A percentile compares a stretch with the other conserved stretches of the same genome.
Evolutionary conservation across 2,113 vertebrate genomes (phyloP).

Genomic region (Oenanthe melanoleuca): DNA sequence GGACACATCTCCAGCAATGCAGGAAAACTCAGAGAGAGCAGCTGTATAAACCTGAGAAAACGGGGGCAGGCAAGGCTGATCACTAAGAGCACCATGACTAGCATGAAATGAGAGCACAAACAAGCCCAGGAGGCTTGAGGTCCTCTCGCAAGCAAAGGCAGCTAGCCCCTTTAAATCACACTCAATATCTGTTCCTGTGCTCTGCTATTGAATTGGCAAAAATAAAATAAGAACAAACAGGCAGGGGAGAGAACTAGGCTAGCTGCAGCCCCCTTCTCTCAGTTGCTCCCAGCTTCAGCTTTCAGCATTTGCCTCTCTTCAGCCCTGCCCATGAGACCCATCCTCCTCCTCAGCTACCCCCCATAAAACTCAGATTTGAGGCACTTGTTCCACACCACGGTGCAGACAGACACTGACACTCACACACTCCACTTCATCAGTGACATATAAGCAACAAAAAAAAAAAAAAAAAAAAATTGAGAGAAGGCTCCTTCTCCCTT

Average conservation of each 20-base stretch:
- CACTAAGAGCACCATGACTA: not conserved
- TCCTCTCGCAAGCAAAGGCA: not conserved
- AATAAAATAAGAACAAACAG: not conserved
- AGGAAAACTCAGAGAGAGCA: not conserved
- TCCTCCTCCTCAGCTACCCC: not conserved
- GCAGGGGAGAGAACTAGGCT: not conserved
- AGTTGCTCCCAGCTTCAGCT: not conserved
- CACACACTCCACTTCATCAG: not conserved
- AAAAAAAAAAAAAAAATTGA: not conserved
- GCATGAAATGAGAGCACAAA: not conserved
- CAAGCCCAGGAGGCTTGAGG: not conserved
- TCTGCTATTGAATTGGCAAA: not conserved
- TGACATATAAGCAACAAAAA: not conserved
- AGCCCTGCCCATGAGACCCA: not conserved
- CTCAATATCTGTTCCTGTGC: not conserved
- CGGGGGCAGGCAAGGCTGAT: not conserved
- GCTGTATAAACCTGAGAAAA: conserved; percentile 12
- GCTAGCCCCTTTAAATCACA: not conserved
- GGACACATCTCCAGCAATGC: not conserved
- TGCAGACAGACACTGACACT: not conserved
- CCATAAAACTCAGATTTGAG: not conserved
- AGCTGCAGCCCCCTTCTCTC: not conserved
- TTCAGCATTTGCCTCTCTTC: not conserved
- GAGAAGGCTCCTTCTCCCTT: not conserved
- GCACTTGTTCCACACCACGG: not conserved